Conservation (phyloP, 1,140 invertebrate species). For the Pentalonia nigronervosa region DNA sequence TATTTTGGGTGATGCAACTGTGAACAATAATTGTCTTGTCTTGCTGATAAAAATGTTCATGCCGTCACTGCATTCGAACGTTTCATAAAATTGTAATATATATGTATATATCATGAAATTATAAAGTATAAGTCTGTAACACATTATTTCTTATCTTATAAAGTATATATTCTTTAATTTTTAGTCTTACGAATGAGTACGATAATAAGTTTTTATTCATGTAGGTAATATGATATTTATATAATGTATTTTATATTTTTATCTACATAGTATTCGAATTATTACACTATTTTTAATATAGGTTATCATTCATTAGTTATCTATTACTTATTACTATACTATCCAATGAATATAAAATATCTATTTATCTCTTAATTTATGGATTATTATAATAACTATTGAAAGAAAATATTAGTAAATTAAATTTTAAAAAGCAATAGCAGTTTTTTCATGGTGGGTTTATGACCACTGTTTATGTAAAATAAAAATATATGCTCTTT, state of each 20-base stretch:
- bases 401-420: background rate
- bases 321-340: background rate
- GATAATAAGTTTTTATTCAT: too few species aligned
- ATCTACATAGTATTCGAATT: background rate
- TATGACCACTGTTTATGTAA: background rate
- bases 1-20: background rate
- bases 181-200: too few species aligned
- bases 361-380: background rate
- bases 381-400: background rate
- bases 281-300: conserved; percentile 4
- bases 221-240: background rate
- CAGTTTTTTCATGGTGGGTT: background rate
- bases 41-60: background rate
- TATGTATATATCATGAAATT: too few species aligned
- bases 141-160: conserved; percentile 1
- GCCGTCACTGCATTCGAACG: background rate
- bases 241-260: background rate
- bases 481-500: background rate
- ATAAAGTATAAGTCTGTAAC: background rate
- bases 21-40: background rate
- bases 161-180: background rate
- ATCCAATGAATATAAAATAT: background rate
- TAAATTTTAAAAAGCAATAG: background rate
- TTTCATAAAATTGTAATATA: background rate
- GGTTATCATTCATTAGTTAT: background rate